Conservation (phyloP, 92 coral and sea anemone species). For the Epizoanthus illoricatus region DNA sequence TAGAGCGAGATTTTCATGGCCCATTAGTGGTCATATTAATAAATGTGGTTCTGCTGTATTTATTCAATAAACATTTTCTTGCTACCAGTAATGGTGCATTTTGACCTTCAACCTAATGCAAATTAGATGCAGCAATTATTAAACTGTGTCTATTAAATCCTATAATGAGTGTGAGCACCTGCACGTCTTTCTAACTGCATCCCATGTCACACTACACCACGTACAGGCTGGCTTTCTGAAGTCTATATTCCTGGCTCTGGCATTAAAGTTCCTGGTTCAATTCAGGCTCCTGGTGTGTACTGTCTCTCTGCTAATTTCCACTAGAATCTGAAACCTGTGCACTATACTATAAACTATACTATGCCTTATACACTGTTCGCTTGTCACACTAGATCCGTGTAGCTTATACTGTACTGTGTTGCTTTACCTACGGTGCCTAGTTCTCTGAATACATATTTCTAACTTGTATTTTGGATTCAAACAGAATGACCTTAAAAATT, state of each 20-base stretch:
- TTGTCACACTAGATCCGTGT: background rate
- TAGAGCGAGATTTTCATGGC: too few species aligned
- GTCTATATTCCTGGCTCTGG: conserved; percentile 96
- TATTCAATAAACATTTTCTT: too few species aligned
- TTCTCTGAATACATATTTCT: background rate
- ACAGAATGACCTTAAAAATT: background rate
- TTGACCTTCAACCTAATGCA: too few species aligned
- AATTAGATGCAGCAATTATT: background rate
- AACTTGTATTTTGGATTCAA: background rate
- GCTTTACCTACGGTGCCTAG: too few species aligned
- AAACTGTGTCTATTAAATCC: conserved; percentile 11
- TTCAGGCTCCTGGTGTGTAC: conserved; percentile 99
- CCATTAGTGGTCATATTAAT: too few species aligned
- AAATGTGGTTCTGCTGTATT: too few species aligned
- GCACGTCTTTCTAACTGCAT: conserved; percentile 47
- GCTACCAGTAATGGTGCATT: too few species aligned
- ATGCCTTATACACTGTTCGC: background rate
- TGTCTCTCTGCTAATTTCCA: conserved; percentile 39
- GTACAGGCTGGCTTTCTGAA: conserved; percentile 93
- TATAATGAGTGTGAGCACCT: conserved; percentile 8
- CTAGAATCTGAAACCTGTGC: conserved; percentile 14
- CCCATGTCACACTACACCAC: conserved; percentile 46
- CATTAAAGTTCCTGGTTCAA: conserved; percentile 98
- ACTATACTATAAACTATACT: background rate
- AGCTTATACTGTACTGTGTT: background rate